Evolutionary conservation across 2,888 invertebrate species (phyloP), one percentile per base, ranked within the genome.

Genomic region (Diabrotica balteata): DNA sequence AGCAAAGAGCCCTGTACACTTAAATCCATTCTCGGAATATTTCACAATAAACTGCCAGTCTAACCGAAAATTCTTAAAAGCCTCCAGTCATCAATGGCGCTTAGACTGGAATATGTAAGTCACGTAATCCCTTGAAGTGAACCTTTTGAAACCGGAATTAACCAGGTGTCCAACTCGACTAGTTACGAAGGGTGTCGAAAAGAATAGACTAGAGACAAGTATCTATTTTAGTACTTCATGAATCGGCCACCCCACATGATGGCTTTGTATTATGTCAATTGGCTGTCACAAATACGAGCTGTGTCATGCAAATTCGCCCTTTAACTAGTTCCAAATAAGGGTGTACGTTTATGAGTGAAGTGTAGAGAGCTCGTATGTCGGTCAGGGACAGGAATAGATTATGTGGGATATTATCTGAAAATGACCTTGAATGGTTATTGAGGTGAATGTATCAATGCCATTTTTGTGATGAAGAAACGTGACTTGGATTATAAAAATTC

Each of bases 231-330:
- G 80, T 82, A 81, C 81, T 82, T 81, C 79, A 81, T 83, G 81
- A 83, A 83, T 81, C 79, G 80, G 77, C 75, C 77, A 80, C 82
- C 81, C 82, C 83, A 83, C 83, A 83, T 82, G 84, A 83, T 84
- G 80, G 79, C 80, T 82, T 84, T 84, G 80, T 84, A 76, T 79
- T 77, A 77, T 80, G 83, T 84, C 84, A 84, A 84, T 84, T 84
- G 84, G 82, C 80, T 83, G 84, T 83, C 83, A 84, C 83, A 84
- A 84, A 84, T 84, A 81, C 80, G 81, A 70, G 75, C 79, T 80
- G 73, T 84, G 81, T 84, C 77, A 84, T 84, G 84, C 82, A 83
- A 84, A 84, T 84, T 79, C 73, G 71, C 79, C 80, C 52, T 78
- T 79, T 78, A 78, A 77, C 79, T 77, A 75, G 77, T 79, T 75